phyloP scores from a whole-genome alignment of 92 coral and sea anemone species.

The Parazoanthus swiftii region DNA sequence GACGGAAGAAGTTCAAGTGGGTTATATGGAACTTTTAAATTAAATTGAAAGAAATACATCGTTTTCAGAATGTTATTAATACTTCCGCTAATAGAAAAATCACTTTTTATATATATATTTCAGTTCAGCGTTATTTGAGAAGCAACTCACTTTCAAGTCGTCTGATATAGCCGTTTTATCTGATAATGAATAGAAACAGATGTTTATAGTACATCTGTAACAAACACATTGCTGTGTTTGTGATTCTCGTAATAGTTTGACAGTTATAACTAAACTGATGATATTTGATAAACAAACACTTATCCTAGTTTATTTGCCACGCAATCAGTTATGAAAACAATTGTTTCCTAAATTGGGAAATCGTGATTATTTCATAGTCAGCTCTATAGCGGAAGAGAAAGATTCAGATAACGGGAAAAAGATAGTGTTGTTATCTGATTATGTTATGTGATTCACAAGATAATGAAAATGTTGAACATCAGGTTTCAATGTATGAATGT shows the following conservation, averaged over 20 bases:
- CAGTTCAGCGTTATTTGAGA: background rate
- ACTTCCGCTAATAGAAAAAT: background rate
- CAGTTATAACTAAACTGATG: background rate
- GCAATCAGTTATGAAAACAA: too few relatives aligned
- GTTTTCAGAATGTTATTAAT: background rate
- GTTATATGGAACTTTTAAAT: too few relatives aligned
- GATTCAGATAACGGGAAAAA: too few relatives aligned
- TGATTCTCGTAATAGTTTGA: background rate
- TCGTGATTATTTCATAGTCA: too few relatives aligned
- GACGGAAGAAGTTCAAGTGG: background rate
- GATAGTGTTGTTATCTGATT: too few relatives aligned
- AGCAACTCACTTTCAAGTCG: background rate
- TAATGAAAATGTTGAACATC: too few relatives aligned
- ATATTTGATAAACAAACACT: background rate
- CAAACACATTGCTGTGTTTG: background rate
- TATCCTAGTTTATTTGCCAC: background rate
- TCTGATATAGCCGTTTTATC: background rate
- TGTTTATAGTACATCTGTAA: too few relatives aligned
- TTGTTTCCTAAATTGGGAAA: background rate
- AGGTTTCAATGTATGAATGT: too few relatives aligned
- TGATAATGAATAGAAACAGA: background rate
- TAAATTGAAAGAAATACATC: background rate
- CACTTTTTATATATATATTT: too few relatives aligned
- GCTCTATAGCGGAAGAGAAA: too few relatives aligned
- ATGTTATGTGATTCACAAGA: too few relatives aligned